Conservation (phyloP, 2,888 invertebrate genomes). For the Lasioglossum villosulum region DNA sequence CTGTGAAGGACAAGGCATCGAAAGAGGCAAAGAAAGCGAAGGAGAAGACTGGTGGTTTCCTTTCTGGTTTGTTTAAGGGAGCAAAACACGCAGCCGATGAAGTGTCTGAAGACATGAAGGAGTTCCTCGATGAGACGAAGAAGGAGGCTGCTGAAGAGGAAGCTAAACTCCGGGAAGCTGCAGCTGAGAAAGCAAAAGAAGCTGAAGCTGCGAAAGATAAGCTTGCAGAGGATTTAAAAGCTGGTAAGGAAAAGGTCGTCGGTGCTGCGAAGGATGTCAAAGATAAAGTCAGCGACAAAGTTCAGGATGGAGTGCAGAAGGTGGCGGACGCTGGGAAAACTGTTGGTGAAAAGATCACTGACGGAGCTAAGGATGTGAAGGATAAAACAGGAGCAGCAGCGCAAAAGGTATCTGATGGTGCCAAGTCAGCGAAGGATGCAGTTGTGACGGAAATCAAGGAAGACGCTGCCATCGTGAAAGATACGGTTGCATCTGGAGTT, state of each 20-base stretch:
- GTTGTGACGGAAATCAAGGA: slow-evolving; percentile 79
- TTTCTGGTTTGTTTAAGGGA: slow-evolving; percentile 54
- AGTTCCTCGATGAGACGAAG: slow-evolving; percentile 76
- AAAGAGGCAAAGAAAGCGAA: slow-evolving; percentile 86
- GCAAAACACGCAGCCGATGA: slow-evolving; percentile 79
- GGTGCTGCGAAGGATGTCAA: slow-evolving; percentile 36
- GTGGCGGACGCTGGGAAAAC: slow-evolving; percentile 29
- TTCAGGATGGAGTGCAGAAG: slow-evolving; percentile 20
- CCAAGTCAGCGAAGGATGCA: slow-evolving; percentile 61
- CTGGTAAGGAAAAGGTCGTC: slow-evolving; percentile 53
- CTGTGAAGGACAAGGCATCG: slow-evolving; percentile 77
- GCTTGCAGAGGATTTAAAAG: slow-evolving; percentile 45
- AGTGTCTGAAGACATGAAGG: slow-evolving; percentile 83
- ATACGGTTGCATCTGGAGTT: slow-evolving; percentile 77
- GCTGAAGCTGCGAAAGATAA: slow-evolving; percentile 65
- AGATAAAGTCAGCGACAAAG: slow-evolving; percentile 28
- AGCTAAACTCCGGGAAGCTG: slow-evolving; percentile 46
- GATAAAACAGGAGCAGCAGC: slow-evolving; percentile 41
- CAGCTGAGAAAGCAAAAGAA: slow-evolving; percentile 55
- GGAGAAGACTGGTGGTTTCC: slow-evolving; percentile 78
- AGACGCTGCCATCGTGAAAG: slow-evolving; percentile 58
- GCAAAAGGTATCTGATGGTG: slow-evolving; percentile 41
- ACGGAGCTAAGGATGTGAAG: slow-evolving; percentile 47
- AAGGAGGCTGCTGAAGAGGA: slow-evolving; percentile 85
- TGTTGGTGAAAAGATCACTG: slow-evolving; percentile 65